phyloP scores from a whole-genome alignment of 2,888 invertebrate species.

The Sphaerophoria taeniata region DNA sequence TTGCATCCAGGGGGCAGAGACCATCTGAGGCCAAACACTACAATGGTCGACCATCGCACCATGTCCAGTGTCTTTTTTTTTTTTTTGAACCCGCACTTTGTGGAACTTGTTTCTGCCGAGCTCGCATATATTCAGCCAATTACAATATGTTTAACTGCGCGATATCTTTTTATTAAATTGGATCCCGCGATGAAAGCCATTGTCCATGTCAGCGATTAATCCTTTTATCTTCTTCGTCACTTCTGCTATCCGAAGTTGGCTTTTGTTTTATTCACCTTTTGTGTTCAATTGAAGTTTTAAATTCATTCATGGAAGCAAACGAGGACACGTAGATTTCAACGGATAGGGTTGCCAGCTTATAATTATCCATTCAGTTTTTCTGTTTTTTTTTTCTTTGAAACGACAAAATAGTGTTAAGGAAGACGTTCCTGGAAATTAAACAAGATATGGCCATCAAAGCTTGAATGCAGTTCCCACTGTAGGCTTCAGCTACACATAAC shows the following conservation, averaged over 20 bases:
- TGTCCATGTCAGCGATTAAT: constrained; percentile 82
- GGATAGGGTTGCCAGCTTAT: constrained; percentile 1
- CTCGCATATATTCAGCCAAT: constrained; percentile 76
- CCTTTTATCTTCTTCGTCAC: constrained; percentile 81
- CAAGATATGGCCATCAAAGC: too few species aligned
- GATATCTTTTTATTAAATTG: constrained; percentile 77
- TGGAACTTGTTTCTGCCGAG: too few species aligned
- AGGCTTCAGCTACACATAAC: too few species aligned
- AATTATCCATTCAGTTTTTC: too few species aligned
- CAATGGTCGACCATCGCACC: constrained; percentile 55
- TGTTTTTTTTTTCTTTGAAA: too few species aligned
- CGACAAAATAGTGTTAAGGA: too few species aligned
- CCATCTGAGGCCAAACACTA: not conserved
- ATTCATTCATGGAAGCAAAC: constrained; percentile 67
- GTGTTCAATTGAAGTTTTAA: constrained; percentile 25
- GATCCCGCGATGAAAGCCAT: constrained; percentile 76
- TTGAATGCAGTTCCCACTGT: too few species aligned
- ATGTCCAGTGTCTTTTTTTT: constrained; percentile 66
- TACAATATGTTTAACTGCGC: constrained; percentile 82
- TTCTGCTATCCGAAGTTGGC: constrained; percentile 74
- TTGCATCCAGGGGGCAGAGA: constrained; percentile 72
- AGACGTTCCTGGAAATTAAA: too few species aligned
- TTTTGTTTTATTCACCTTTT: constrained; percentile 36
- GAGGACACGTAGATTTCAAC: constrained; percentile 10
- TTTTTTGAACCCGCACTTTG: constrained; percentile 76